These are phyloP conservation scores for Channa striata DNA, from an alignment of 2,797 vertebrate genomes.

Conservation along the genomic window DNA sequence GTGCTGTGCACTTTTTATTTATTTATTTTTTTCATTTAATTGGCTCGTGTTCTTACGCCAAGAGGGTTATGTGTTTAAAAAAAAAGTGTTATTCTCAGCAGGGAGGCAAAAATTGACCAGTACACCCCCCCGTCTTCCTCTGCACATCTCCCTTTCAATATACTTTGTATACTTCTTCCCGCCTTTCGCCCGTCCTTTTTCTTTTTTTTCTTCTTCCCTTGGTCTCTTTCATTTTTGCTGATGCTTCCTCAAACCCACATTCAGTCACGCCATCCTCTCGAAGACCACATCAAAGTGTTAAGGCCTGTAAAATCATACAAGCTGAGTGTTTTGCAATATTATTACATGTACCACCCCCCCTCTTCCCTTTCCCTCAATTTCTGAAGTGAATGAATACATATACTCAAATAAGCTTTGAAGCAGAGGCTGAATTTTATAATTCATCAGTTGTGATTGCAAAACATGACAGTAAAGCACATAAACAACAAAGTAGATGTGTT, in stretches of 20 bases:
- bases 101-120: conserved; percentile 57
- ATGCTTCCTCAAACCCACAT: conserved; percentile 71
- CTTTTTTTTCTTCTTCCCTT: conserved; percentile 21
- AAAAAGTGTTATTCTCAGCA: conserved; percentile 66
- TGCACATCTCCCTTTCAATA: conserved; percentile 46
- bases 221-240: conserved; percentile 68
- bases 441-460: conserved; percentile 49
- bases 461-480: conserved; percentile 56
- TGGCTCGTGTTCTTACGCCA: conserved; percentile 65
- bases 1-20: conserved; percentile 55
- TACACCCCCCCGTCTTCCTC: conserved; percentile 35
- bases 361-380: conserved; percentile 21
- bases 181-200: conserved; percentile 41
- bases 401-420: conserved; percentile 33
- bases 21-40: conserved; percentile 71
- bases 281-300: conserved; percentile 80
- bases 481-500: conserved; percentile 22
- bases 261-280: conserved; percentile 77
- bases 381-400: conserved; percentile 44
- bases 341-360: conserved; percentile 63
- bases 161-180: conserved; percentile 46
- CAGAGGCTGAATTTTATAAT: conserved; percentile 51
- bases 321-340: conserved; percentile 75
- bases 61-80: conserved; percentile 52
- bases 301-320: conserved; percentile 75